Evolutionary conservation across 1,140 invertebrate genomes (phyloP), one percentile per base, ranked within the genome.

Genomic region (Penaeus vannamei): DNA sequence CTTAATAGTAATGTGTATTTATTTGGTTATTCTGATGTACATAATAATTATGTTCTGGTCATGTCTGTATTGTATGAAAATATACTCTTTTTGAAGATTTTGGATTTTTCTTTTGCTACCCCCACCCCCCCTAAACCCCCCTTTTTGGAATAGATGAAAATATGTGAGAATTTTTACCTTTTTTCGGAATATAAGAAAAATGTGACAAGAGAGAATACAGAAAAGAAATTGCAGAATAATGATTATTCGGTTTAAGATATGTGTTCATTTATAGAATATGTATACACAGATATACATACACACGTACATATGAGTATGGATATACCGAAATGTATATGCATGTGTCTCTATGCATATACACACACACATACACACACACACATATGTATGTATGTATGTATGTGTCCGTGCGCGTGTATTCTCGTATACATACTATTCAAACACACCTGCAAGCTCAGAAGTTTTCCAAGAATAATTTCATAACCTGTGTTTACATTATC

Each of bases 51-150:
- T 85, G 87, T 89, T 89, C 87, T 89, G 87, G 87, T 89, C 87
- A 89, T 89, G 87, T 89, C 87, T 89, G 87, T 89, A 89, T 83
- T 89, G 87, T 89, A 89, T 89, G 87, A 89, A 89, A 89, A 89
- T 89, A 89, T 89, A 89, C 87, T 89, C 87, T 89, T 89, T 89
- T 89, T 89, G 87, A 89, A 89, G 87, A 89, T 85, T 66, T 59
- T 19, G 22, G 66, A 3, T 7, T 53, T 84, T 62, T 84, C 17
- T 53, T 53, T 53, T 53, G 12, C 1, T 12, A 42, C 36, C 36
- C 8, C 36, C 22, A 66, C 42, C 46, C 22, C 10, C n/a, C 29
- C 23, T 64, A 23, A 62, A 26, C 20, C 1, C 32, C 26, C 61
- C 3, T 12, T 72, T n/a, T 72, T n/a, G 14, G 14, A 26, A 32